Evolutionary conservation across 2,888 invertebrate species (phyloP), one percentile per base, ranked within the genome.

Genomic region (Spicauda simplicius): DNA sequence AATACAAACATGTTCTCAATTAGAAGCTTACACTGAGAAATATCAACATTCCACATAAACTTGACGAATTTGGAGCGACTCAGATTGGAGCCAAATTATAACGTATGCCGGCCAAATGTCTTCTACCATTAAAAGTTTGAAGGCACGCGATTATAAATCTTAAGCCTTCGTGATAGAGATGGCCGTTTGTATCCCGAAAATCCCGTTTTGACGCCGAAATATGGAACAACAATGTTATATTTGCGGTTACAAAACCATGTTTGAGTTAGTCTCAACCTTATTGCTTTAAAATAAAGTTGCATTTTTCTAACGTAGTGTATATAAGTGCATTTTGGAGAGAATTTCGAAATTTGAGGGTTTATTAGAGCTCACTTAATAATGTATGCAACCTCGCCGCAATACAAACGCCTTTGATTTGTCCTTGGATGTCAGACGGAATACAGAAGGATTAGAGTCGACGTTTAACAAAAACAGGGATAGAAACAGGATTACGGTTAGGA

Each of bases 401-500:
- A 82, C 82, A 84, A 86, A 82, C 80, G 79, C 80, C 81, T 86
- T 83, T 85, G 85, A 85, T 86, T 87, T 83, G 80, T 83, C 76
- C 76, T 79, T 71, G 70, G 72, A 71, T 72, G 73, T 25, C 25
- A 25, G 25, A 56, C 65, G 71, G 76, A 77, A 72, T 66, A 73
- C 57, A 30, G 63, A 75, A 71, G 37, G 61, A 37, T 55, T 67
- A n/a, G 66, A 67, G 20, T 50, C 12, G 48, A 48, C 52, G 20
- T n/a, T 57, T 53, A 16, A 52, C 20, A 20, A 64, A 64, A 57
- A 64, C 60, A 52, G 25, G 58, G 58, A n/a, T 18, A 18, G 50
- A 16, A 50, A 50, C 50, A 18, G 50, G 50, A 50, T 50, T 50
- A 37, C 12, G 37, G 37, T 37, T 37, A 37, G 37, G 37, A 37